Base-by-base conservation (phyloP, 1,140 invertebrate species). In the Sogatella furcifera region DNA sequence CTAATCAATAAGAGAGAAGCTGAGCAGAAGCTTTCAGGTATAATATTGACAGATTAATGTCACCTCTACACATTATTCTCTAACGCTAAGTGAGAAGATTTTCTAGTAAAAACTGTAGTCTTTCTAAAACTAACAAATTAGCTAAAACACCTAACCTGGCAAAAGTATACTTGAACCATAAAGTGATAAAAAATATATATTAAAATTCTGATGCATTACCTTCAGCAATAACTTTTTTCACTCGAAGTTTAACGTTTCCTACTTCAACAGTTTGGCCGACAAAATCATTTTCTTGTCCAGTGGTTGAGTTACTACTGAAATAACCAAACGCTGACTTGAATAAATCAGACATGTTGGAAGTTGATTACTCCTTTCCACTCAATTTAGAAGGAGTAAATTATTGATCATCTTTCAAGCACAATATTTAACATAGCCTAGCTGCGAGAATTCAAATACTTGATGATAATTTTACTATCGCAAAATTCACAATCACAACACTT, bases 141-240 rank as follows among this genome's bases (percentile, higher is more conserved):
- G 24, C 24, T 28, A 28, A 28, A 28, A 2, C 9, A 38, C 34
- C 34, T 13, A 38, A 38, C 34, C 34, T 38, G 34, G 34, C 34
- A 38, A 38, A 5, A 5, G 3, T 2, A 38, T 38, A 17, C 8
- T 55, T 31, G 9, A 21, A 21, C 21, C 11, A 31, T 55, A 31
- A 21, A 55, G 52, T n/a, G 42, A 57, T 52, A 44, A 24, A 57
- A 64, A 59, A 65, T 61, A 70, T 2, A 6, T 28, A 21, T 46
- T 46, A 15, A 55, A 4, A 77, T 75, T 77, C 2, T 38, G 11
- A 11, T 38, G 11, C 5, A 38, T 8, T 49, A 95, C 94, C 93
- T 89, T 96, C 93, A 54, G 92, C 93, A 65, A 96, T 90, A 67
- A 95, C 85, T 77, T 84, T 85, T 74, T 88, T 92, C 52, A 95